Base-by-base conservation (phyloP, 2,797 vertebrate genomes). In the Enoplosus armatus region DNA sequence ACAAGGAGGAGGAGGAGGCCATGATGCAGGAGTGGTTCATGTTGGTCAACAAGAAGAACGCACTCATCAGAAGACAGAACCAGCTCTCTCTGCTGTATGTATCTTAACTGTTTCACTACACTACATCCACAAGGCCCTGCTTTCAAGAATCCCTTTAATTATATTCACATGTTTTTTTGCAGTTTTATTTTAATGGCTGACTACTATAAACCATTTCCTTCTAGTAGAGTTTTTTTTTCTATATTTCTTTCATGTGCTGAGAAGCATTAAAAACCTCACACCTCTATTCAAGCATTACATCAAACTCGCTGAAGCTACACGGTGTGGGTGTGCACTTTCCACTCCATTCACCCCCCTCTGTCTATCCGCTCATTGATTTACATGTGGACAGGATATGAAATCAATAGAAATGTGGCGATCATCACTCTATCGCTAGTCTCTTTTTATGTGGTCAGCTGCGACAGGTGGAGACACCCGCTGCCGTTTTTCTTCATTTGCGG, bases 1-100 rank as follows among this genome's bases (percentile, higher is more conserved):
- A 99, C 90, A 98, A 97, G 33, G 98, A 99, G 92, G 98, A 99
- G 90, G 98, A 99, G 91, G 98, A 99, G 92, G 94, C 97, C 80
- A 97, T 99, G 98, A 99, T 99, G 98, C 98, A 99, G 93, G 98
- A 99, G 88, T 99, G 98, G 98, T 99, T 99, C 95, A 98, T 97
- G 95, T 91, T 99, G 94, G 98, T 99, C 87, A 99, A 99, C 92
- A 99, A 99, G 96, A 99, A 99, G 96, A 99, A 99, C 74, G 98
- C 98, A 51, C 96, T 99, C 85, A 99, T 99, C 93, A 92, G 98
- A 82, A 92, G 98, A 89, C 98, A 99, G 97, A 99, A 99, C 94
- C 98, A 99, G 91, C 98, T 99, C 73, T 99, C 98, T 74, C 96
- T 99, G 80, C 95, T 99, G 98, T 99, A 95, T 90, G 97, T 97